Conservation (phyloP, 1,140 invertebrate species). For the Aphaenogaster floridana region DNA sequence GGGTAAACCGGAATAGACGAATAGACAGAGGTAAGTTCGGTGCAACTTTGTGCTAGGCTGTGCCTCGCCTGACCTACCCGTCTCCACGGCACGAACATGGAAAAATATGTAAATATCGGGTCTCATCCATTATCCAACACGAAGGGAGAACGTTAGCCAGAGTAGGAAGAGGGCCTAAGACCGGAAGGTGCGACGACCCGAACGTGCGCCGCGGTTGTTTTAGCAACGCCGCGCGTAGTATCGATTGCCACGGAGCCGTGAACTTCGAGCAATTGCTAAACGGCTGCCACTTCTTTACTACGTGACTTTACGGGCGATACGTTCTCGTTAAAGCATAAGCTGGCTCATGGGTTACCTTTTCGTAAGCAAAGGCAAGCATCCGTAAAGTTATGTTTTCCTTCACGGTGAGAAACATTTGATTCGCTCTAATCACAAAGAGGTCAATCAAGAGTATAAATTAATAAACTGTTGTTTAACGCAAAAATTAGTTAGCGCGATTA, state of each 20-base stretch:
- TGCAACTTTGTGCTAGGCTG: slow-evolving; percentile 80
- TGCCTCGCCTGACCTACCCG: slow-evolving; percentile 80
- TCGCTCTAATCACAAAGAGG: slow-evolving; percentile 2
- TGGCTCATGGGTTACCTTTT: slow-evolving; percentile 14
- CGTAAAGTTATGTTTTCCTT: slow-evolving; percentile 21
- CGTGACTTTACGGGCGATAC: slow-evolving; percentile 56
- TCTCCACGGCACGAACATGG: slow-evolving; percentile 78
- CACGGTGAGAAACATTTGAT: neutral
- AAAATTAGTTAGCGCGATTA: neutral
- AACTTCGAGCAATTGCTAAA: slow-evolving; percentile 56
- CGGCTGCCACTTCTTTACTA: slow-evolving; percentile 47
- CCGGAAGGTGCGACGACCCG: slow-evolving; percentile 74
- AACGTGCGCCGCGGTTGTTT: slow-evolving; percentile 52
- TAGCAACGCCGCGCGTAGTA: slow-evolving; percentile 66
- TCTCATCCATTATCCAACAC: slow-evolving; percentile 80
- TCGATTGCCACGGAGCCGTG: slow-evolving; percentile 57
- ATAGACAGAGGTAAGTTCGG: slow-evolving; percentile 50
- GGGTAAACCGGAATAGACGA: slow-evolving; percentile 29
- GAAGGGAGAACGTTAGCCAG: slow-evolving; percentile 60
- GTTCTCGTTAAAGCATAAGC: slow-evolving; percentile 56
- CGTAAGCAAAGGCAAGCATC: slow-evolving; percentile 23
- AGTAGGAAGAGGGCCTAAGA: slow-evolving; percentile 58
- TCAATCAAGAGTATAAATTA: neutral
- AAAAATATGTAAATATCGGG: slow-evolving; percentile 83
- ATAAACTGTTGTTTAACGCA: slow-evolving; percentile 5